Conservation (phyloP, 1,140 invertebrate species). For the Chironomus tepperi region DNA sequence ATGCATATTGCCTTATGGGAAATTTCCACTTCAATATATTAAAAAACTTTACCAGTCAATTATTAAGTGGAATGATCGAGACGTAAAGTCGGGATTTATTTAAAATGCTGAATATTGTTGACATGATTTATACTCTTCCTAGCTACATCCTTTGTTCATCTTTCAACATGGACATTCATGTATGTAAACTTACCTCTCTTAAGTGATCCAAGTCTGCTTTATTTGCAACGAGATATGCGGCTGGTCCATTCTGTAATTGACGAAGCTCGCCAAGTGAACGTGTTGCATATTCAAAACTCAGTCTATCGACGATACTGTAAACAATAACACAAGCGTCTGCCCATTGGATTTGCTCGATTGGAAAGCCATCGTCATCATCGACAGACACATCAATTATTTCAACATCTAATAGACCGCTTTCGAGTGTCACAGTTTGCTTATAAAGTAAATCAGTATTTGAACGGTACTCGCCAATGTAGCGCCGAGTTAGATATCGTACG, state of each 20-base stretch:
- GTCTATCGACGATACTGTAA: slow-evolving; percentile 65
- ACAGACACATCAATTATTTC: slow-evolving; percentile 71
- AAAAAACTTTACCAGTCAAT: not conserved
- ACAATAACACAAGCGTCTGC: slow-evolving; percentile 69
- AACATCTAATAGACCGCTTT: slow-evolving; percentile 58
- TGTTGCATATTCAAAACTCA: slow-evolving; percentile 57
- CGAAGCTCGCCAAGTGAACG: slow-evolving; percentile 51
- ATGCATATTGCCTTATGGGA: not conserved
- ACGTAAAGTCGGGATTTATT: not conserved
- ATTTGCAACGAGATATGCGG: slow-evolving; percentile 59
- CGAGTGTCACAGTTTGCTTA: slow-evolving; percentile 58
- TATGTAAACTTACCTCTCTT: slow-evolving; percentile 47
- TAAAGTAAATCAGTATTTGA: slow-evolving; percentile 74
- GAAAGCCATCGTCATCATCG: slow-evolving; percentile 48
- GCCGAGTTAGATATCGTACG: slow-evolving; percentile 63
- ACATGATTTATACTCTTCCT: not conserved
- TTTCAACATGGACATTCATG: not conserved
- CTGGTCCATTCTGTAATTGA: slow-evolving; percentile 42
- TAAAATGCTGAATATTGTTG: not conserved
- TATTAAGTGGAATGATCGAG: not conserved
- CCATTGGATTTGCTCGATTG: slow-evolving; percentile 56
- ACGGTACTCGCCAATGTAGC: slow-evolving; percentile 73
- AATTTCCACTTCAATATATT: not conserved
- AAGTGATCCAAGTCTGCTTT: slow-evolving; percentile 69
- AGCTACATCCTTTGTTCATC: too few species aligned